Percentiles rank a stretch among this genome's conserved stretches.
Evolutionary conservation across 2,888 invertebrate genomes (phyloP).

Genomic region (Plutella xylostella): DNA sequence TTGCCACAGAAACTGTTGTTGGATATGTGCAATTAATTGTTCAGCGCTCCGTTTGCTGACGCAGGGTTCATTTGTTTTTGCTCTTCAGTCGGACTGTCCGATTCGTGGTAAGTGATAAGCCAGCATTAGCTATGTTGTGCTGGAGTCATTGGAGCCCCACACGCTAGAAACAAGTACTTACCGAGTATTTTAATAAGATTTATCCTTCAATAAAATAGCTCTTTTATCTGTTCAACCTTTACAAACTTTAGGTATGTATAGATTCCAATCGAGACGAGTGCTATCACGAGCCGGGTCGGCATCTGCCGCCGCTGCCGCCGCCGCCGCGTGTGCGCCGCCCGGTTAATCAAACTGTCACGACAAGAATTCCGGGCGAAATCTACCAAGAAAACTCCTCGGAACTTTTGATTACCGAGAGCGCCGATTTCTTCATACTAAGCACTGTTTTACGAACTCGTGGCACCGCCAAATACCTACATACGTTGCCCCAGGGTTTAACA

Average conservation of each 20-base stretch:
- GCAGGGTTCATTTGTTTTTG: not conserved
- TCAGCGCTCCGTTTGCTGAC: not conserved
- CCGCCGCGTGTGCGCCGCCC: conserved; percentile 59
- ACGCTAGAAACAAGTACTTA: too few relatives aligned
- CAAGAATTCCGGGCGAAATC: conserved; percentile 66
- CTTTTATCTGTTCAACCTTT: too few relatives aligned
- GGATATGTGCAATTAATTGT: conserved; percentile 4
- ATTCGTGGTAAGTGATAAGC: too few relatives aligned
- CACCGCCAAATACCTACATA: too few relatives aligned
- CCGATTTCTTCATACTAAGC: conserved; percentile 56
- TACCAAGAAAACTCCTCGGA: conserved; percentile 58
- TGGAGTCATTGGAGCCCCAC: too few relatives aligned
- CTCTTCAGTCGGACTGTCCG: too few relatives aligned
- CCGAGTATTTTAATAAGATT: too few relatives aligned
- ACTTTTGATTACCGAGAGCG: conserved; percentile 63
- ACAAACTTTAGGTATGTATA: too few relatives aligned
- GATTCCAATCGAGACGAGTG: too few relatives aligned
- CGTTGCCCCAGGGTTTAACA: too few relatives aligned
- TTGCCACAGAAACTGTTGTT: conserved; percentile 24
- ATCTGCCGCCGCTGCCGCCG: conserved; percentile 14
- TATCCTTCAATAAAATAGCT: too few relatives aligned
- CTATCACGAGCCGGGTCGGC: conserved; percentile 29
- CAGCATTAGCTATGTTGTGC: too few relatives aligned
- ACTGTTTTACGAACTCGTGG: conserved; percentile 20
- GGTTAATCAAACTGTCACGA: conserved; percentile 70